Percentiles rank a stretch among this genome's conserved stretches.
Conservation (phyloP, 2,888 invertebrate species). For the Coronaproctus castanopsis region DNA sequence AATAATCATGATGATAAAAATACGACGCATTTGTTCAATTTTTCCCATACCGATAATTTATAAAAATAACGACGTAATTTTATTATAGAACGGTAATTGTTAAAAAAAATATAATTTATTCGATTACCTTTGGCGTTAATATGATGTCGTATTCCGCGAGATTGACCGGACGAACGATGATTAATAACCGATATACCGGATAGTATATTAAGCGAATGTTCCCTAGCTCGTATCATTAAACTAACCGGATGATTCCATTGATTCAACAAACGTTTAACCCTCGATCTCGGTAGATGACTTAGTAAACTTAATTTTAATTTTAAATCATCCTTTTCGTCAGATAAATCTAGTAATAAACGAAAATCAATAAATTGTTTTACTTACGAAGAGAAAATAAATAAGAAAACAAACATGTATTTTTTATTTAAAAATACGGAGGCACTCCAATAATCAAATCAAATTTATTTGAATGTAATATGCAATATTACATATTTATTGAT, state of each 20-base stretch:
- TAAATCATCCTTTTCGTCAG: constrained; percentile 36
- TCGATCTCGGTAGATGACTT: constrained; percentile 50
- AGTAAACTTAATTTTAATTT: constrained; percentile 50
- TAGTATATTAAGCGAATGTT: constrained; percentile 59
- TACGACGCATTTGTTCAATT: too few relatives aligned
- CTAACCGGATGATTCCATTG: constrained; percentile 59
- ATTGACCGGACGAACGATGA: not conserved
- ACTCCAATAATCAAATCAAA: too few relatives aligned
- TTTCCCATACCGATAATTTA: too few relatives aligned
- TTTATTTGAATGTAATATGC: too few relatives aligned
- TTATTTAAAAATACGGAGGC: not conserved
- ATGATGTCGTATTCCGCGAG: constrained; percentile 7
- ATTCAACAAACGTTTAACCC: constrained; percentile 54
- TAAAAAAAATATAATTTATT: not conserved
- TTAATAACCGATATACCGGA: constrained; percentile 26
- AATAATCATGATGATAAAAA: too few relatives aligned
- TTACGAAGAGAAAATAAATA: not conserved
- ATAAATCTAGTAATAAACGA: constrained; percentile 27
- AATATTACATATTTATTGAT: too few relatives aligned
- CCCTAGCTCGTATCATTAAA: constrained; percentile 53
- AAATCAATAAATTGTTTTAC: constrained; percentile 3
- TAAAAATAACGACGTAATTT: too few relatives aligned
- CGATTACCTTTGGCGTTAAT: not conserved
- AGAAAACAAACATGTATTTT: not conserved
- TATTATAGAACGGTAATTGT: too few relatives aligned